phyloP scores from a whole-genome alignment of 2,113 vertebrate genomes.

The Apistogramma diplotaenia region DNA sequence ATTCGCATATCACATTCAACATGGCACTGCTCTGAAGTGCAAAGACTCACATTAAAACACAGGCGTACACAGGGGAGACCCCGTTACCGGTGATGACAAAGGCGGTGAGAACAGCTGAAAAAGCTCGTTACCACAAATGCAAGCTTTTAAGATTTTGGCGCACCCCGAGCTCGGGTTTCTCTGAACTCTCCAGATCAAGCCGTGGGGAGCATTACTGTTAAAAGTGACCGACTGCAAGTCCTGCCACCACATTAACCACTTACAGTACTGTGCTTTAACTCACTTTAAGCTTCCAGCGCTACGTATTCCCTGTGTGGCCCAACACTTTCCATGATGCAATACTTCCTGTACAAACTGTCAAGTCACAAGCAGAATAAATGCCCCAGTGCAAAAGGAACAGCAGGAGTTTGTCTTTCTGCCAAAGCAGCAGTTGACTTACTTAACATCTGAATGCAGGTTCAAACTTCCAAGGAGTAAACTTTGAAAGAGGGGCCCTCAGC shows the following conservation, averaged over 20 bases:
- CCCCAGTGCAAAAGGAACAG: not conserved
- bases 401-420: constrained; percentile 25
- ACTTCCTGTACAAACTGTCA: not conserved
- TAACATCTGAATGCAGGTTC: constrained; percentile 23
- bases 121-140: not conserved
- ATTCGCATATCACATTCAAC: not conserved
- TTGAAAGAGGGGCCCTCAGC: constrained; percentile 46
- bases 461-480: constrained; percentile 1
- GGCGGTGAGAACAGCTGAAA: not conserved
- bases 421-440: constrained; percentile 28
- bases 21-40: not conserved
- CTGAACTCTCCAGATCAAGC: not conserved
- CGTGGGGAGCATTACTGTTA: not conserved
- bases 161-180: not conserved
- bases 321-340: not conserved
- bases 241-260: not conserved
- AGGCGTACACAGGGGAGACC: not conserved
- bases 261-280: not conserved
- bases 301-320: not conserved
- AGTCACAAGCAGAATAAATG: not conserved
- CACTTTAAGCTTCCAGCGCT: not conserved
- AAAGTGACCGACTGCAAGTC: not conserved
- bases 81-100: not conserved
- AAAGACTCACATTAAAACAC: not conserved
- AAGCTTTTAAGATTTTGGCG: not conserved